Evolutionary conservation across 2,797 vertebrate species (phyloP).

Genomic region (Brachyalestes nurse): DNA sequence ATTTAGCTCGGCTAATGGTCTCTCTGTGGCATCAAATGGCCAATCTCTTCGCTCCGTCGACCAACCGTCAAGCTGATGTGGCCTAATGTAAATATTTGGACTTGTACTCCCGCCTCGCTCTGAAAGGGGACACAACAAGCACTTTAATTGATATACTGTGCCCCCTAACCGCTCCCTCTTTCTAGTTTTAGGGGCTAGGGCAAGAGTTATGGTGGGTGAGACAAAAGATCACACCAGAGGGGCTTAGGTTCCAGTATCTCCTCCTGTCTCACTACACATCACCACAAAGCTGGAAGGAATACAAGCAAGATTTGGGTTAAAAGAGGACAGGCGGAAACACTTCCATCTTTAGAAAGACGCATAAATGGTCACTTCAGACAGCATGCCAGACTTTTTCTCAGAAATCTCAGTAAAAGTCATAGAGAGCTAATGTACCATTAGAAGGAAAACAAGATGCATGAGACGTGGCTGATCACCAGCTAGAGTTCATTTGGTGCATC

Average conservation of each 20-base stretch:
- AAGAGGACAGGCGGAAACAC: not conserved
- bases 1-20: conserved; percentile 76
- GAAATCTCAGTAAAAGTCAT: not conserved
- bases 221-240: conserved; percentile 59
- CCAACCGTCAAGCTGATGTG: conserved; percentile 67
- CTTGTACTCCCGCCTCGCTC: conserved; percentile 59
- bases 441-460: not conserved
- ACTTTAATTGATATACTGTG: conserved; percentile 64
- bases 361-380: not conserved
- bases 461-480: conserved; percentile 1
- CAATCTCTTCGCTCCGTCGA: conserved; percentile 66
- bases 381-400: not conserved
- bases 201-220: conserved; percentile 33
- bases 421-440: not conserved
- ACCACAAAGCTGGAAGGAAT: not conserved
- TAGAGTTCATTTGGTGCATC: conserved; percentile 11
- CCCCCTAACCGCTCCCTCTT: conserved; percentile 22
- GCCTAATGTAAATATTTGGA: conserved; percentile 75
- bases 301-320: not conserved
- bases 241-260: conserved; percentile 32
- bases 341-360: not conserved
- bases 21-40: conserved; percentile 66
- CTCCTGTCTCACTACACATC: not conserved
- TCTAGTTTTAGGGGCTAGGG: conserved; percentile 48
- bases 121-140: conserved; percentile 56